Conservation (phyloP, 92 coral and sea anemone species). For the Epizoanthus rinbou region DNA sequence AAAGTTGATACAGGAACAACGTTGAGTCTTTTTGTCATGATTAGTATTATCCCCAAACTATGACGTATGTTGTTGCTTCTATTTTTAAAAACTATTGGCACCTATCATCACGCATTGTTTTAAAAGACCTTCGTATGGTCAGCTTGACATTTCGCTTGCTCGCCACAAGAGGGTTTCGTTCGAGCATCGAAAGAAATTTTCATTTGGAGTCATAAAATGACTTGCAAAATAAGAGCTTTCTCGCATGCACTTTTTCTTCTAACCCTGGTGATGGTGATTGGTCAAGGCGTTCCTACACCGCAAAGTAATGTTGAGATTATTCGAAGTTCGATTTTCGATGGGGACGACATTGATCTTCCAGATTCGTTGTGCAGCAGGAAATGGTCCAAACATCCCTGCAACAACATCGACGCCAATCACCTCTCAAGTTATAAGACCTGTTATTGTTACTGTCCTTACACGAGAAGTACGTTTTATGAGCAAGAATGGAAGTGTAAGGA, state of each 20-base stretch:
- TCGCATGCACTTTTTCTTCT: background rate
- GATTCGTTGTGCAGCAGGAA: background rate
- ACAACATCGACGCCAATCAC: background rate
- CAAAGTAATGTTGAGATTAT: background rate
- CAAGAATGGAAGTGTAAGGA: slow-evolving; percentile 17
- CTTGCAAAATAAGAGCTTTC: too few species aligned
- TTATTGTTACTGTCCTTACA: slow-evolving; percentile 21
- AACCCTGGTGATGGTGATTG: background rate
- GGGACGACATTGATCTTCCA: slow-evolving; percentile 21
- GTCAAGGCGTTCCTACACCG: background rate
- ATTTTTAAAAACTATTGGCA: too few species aligned
- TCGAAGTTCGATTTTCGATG: slow-evolving; percentile 8
- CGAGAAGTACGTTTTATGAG: slow-evolving; percentile 29
- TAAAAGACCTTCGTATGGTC: too few species aligned
- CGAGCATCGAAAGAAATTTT: too few species aligned
- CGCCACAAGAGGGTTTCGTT: too few species aligned
- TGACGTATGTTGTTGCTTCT: too few species aligned
- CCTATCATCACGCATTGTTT: too few species aligned
- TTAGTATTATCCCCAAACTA: too few species aligned
- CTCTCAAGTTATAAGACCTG: background rate
- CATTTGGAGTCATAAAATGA: too few species aligned
- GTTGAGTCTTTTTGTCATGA: too few species aligned
- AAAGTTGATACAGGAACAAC: too few species aligned
- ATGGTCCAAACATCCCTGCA: background rate
- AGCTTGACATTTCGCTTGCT: too few species aligned